Percentiles rank a stretch among this genome's conserved stretches.
These are phyloP conservation scores for Crematogaster levior DNA, from an alignment of 2,888 invertebrate genomes.

Conservation along the genomic window DNA sequence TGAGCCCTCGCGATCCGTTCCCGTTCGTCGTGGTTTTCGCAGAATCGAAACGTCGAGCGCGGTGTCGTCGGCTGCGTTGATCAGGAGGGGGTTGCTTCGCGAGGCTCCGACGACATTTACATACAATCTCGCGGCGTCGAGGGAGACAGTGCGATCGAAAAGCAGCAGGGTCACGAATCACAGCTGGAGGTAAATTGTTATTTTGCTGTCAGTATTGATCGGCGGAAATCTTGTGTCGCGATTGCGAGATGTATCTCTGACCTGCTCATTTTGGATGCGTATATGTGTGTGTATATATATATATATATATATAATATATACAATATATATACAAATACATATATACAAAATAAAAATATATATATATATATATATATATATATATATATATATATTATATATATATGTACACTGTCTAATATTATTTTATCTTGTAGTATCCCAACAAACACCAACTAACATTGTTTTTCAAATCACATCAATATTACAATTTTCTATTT, in stretches of 20 bases:
- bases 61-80: slow-evolving; percentile 9
- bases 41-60: background rate
- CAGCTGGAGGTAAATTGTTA: slow-evolving; percentile 8
- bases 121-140: background rate
- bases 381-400: background rate
- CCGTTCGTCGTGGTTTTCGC: background rate
- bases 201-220: slow-evolving; percentile 10
- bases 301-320: background rate
- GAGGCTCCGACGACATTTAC: background rate
- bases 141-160: background rate
- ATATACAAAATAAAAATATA: too few relatives aligned
- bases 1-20: background rate
- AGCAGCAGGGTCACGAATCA: background rate
- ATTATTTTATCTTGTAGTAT: background rate
- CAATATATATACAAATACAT: too few relatives aligned
- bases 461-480: too few relatives aligned
- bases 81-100: background rate
- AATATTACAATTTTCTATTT: too few relatives aligned
- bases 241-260: background rate
- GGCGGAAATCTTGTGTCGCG: background rate
- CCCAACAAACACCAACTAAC: too few relatives aligned
- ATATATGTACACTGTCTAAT: background rate
- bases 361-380: background rate
- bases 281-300: background rate
- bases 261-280: background rate